These are phyloP conservation scores for Apeltes quadracus DNA, from an alignment of 2,113 vertebrate genomes.

Conservation along the genomic window DNA sequence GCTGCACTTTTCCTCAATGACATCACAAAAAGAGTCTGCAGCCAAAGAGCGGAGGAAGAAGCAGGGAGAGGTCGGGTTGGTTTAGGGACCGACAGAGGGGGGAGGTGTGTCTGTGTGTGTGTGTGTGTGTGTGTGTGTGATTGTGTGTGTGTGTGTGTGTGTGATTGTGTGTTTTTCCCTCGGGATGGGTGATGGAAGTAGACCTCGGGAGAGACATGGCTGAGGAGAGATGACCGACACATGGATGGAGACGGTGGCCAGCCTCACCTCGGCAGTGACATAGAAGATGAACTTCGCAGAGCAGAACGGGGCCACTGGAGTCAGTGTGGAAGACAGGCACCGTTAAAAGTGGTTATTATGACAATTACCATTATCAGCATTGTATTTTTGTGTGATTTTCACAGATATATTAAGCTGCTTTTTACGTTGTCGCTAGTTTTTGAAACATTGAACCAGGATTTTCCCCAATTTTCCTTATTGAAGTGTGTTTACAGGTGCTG, in stretches of 20 bases:
- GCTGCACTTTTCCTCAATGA: constrained; percentile 58
- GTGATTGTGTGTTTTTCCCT: constrained; percentile 39
- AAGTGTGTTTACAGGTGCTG: neutral
- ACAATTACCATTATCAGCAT: neutral
- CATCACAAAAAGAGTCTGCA: constrained; percentile 64
- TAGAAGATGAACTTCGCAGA: constrained; percentile 61
- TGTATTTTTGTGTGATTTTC: neutral
- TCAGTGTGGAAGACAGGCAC: constrained; percentile 36
- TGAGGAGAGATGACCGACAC: constrained; percentile 60
- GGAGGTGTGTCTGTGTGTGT: neutral
- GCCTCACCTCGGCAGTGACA: constrained; percentile 54
- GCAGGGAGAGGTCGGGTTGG: constrained; percentile 47
- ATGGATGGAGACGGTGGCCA: constrained; percentile 53
- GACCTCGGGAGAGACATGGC: constrained; percentile 41
- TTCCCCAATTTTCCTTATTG: no score
- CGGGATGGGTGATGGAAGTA: constrained; percentile 49
- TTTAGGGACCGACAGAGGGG: constrained; percentile 39
- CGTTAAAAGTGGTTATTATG: neutral
- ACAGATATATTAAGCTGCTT: neutral
- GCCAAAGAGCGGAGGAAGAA: constrained; percentile 53
- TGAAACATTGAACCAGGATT: neutral
- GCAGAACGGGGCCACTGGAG: constrained; percentile 31
- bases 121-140: no score
- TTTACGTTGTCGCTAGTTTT: neutral
- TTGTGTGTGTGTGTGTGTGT: neutral